Evolutionary conservation across 2,797 vertebrate genomes (phyloP).

Genomic region (Neosilurus hyrtlii): DNA sequence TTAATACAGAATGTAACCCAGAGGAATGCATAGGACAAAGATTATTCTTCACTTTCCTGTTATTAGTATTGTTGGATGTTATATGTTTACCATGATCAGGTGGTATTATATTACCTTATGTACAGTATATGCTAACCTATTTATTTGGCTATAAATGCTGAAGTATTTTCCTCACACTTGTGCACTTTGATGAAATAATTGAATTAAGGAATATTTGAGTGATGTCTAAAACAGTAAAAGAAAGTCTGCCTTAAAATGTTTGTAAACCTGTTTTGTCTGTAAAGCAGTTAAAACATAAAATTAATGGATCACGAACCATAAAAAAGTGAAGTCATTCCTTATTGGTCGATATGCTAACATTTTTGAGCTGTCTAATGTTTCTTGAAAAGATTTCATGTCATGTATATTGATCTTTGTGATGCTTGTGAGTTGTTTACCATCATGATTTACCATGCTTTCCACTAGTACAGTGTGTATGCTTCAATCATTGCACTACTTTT

Average conservation of each 20-base stretch:
- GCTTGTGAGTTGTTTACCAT: slow-evolving; percentile 6
- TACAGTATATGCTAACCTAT: not conserved
- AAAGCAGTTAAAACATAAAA: not conserved
- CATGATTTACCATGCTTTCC: not conserved
- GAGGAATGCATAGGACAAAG: not conserved
- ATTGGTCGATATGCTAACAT: not conserved
- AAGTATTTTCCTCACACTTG: slow-evolving; percentile 41
- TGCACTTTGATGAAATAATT: not conserved
- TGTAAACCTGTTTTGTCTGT: not conserved
- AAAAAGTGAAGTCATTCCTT: slow-evolving; percentile 7
- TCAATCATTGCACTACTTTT: slow-evolving; percentile 48
- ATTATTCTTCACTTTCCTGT: not conserved
- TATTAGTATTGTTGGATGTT: not conserved
- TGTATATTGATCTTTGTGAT: not conserved
- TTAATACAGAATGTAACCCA: not conserved
- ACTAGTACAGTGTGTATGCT: not conserved
- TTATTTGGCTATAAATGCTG: not conserved
- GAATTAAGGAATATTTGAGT: not conserved
- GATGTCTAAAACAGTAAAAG: slow-evolving; percentile 1
- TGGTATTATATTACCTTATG: slow-evolving; percentile 41
- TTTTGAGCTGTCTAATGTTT: not conserved
- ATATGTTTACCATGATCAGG: slow-evolving; percentile 15
- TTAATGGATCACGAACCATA: not conserved
- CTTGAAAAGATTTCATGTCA: not conserved
- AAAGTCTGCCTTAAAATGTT: slow-evolving; percentile 39